phyloP scores from a whole-genome alignment of 2,888 invertebrate genomes.

The Epinotia ramella region DNA sequence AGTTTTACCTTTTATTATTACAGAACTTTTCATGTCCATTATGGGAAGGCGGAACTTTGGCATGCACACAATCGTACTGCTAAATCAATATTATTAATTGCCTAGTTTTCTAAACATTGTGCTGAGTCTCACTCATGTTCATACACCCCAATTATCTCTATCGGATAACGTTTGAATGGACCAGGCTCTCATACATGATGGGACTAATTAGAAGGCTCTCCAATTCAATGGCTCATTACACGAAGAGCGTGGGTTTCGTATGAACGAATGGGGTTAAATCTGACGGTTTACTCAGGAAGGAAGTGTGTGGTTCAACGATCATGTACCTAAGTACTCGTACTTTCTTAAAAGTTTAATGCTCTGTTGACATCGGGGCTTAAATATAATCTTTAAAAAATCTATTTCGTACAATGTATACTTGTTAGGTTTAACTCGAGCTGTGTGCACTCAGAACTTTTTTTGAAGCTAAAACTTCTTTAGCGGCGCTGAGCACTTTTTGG shows the following conservation, averaged over 20 bases:
- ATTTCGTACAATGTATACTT: too few species aligned
- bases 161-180: slow-evolving; percentile 75
- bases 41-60: not conserved
- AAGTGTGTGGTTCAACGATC: slow-evolving; percentile 14
- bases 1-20: not conserved
- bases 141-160: slow-evolving; percentile 68
- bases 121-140: slow-evolving; percentile 34
- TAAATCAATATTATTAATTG: slow-evolving; percentile 11
- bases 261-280: slow-evolving; percentile 37
- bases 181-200: slow-evolving; percentile 68
- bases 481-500: too few species aligned
- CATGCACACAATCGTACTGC: not conserved
- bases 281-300: slow-evolving; percentile 17
- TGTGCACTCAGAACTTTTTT: too few species aligned
- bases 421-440: too few species aligned
- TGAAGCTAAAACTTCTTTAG: too few species aligned
- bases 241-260: slow-evolving; percentile 36
- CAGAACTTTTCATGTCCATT: not conserved
- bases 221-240: slow-evolving; percentile 73
- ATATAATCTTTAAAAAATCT: too few species aligned
- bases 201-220: slow-evolving; percentile 70
- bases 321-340: not conserved
- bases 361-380: too few species aligned
- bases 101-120: slow-evolving; percentile 35
- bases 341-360: not conserved